Percentiles rank a stretch among this genome's conserved stretches.
These are phyloP conservation scores for Agrilus cyanescens DNA, from an alignment of 2,888 invertebrate species.

Conservation along the genomic window DNA sequence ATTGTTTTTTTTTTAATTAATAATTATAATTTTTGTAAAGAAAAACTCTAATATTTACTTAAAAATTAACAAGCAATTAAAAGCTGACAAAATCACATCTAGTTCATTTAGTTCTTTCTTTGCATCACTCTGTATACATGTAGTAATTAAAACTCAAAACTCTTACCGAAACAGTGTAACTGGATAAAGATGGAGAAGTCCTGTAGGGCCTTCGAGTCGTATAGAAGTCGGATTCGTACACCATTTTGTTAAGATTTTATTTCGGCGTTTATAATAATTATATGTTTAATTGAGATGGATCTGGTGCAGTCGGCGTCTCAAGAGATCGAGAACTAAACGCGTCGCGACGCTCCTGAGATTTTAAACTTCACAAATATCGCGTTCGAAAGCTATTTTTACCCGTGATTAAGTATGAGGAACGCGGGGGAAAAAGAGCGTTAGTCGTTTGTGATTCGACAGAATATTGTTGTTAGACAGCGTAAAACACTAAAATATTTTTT, in stretches of 20 bases:
- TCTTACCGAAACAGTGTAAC: constrained; percentile 76
- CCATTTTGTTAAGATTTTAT: constrained; percentile 48
- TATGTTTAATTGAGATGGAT: constrained; percentile 3
- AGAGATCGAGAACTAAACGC: constrained; percentile 29
- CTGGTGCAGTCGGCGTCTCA: constrained; percentile 23
- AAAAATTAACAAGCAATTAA: too few relatives aligned
- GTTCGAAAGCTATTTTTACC: constrained; percentile 1
- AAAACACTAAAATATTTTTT: too few relatives aligned
- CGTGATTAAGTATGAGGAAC: too few relatives aligned
- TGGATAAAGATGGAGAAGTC: constrained; percentile 53
- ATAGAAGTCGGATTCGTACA: constrained; percentile 88
- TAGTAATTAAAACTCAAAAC: constrained; percentile 16
- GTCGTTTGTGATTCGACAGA: too few relatives aligned
- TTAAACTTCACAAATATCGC: constrained; percentile 20
- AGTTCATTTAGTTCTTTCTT: too few relatives aligned
- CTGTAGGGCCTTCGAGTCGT: constrained; percentile 77
- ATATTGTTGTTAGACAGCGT: too few relatives aligned
- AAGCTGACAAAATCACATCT: too few relatives aligned
- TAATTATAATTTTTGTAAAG: too few relatives aligned
- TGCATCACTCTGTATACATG: too few relatives aligned
- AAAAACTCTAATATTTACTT: too few relatives aligned
- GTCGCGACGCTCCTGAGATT: constrained; percentile 23
- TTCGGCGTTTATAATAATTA: constrained; percentile 11
- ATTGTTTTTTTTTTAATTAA: too few relatives aligned
- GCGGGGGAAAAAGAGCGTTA: too few relatives aligned